These are phyloP conservation scores for Dufourea novaeangliae DNA, from an alignment of 1,140 invertebrate species.

Conservation along the genomic window DNA sequence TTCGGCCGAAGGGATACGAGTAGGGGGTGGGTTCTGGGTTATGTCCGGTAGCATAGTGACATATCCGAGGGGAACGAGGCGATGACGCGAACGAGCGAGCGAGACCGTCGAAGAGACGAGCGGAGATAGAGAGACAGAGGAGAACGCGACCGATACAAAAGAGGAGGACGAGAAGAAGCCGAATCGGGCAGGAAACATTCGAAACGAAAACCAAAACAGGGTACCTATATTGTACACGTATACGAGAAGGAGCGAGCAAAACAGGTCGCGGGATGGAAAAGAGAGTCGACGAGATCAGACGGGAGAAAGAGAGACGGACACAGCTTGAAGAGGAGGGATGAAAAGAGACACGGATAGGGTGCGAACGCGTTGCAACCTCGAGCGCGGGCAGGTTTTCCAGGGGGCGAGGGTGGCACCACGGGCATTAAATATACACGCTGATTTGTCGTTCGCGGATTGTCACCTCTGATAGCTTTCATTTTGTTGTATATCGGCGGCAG, in stretches of 20 bases:
- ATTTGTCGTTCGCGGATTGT: conserved; percentile 79
- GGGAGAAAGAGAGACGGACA: conserved; percentile 16
- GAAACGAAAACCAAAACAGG: conserved; percentile 50
- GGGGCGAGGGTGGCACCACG: conserved; percentile 61
- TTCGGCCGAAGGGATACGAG: background rate
- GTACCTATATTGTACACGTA: too few species aligned
- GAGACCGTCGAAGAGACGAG: conserved; percentile 13
- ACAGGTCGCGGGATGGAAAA: background rate
- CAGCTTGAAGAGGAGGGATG: background rate
- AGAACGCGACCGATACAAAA: conserved; percentile 45
- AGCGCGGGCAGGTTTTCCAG: conserved; percentile 61
- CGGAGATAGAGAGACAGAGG: conserved; percentile 49
- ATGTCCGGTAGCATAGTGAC: conserved; percentile 64
- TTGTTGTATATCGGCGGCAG: conserved; percentile 70
- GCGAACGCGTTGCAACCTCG: conserved; percentile 61
- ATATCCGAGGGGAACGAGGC: conserved; percentile 66
- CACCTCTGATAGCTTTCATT: conserved; percentile 77
- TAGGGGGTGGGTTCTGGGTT: conserved; percentile 40
- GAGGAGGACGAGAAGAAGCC: conserved; percentile 26
- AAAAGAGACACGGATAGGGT: conserved; percentile 33
- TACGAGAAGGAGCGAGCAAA: background rate
- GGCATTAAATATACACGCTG: conserved; percentile 79
- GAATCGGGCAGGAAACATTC: conserved; percentile 45
- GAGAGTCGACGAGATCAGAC: background rate
- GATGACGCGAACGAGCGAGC: conserved; percentile 53